phyloP scores from a whole-genome alignment of 2,888 invertebrate species.

The Eudasyphora cyanicolor region DNA sequence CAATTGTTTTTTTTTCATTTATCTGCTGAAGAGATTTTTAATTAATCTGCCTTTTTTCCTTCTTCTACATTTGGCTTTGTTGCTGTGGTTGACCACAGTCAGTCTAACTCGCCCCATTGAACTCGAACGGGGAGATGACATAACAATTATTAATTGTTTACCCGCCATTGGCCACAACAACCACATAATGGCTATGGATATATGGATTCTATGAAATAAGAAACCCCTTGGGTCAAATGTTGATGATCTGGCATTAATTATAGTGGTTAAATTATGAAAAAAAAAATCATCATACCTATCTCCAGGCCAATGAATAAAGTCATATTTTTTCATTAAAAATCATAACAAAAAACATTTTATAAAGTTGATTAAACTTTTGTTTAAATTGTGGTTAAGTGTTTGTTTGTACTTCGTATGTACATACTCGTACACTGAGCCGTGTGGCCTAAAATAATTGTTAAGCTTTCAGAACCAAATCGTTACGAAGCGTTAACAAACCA shows the following conservation, averaged over 20 bases:
- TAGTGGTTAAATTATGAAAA: neutral
- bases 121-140: neutral
- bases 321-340: neutral
- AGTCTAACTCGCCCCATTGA: neutral
- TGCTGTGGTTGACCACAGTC: neutral
- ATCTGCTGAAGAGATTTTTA: neutral
- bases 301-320: neutral
- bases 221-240: slow-evolving; percentile 1
- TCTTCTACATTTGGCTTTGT: neutral
- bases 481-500: neutral
- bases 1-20: neutral
- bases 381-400: neutral
- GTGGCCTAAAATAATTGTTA: neutral
- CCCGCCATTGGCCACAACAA: neutral
- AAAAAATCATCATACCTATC: neutral
- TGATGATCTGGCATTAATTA: slow-evolving; percentile 12
- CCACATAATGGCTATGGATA: neutral
- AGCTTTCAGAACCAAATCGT: neutral
- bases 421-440: too few relatives aligned
- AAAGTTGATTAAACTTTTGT: slow-evolving; percentile 17
- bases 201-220: too few relatives aligned
- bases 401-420: neutral
- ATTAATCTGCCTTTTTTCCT: neutral
- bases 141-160: slow-evolving; percentile 17
- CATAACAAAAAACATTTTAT: neutral